Evolutionary conservation across 1,140 invertebrate genomes (phyloP).

Genomic region (Pygmarrhopalites habei): DNA sequence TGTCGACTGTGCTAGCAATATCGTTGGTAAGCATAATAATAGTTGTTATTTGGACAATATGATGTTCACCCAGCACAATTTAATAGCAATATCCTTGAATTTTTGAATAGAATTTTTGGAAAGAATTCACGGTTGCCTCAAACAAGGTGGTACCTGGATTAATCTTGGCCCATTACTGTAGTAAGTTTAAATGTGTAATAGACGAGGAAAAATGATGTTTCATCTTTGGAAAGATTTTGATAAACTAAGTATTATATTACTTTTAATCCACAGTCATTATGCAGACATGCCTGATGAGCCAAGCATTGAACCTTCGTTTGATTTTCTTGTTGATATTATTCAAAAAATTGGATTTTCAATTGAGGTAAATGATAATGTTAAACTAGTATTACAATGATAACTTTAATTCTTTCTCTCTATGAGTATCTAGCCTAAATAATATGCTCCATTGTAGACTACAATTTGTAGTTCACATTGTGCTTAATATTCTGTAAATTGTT

Average conservation of each 20-base stretch:
- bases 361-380: slow-evolving; percentile 58
- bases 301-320: slow-evolving; percentile 90
- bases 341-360: slow-evolving; percentile 77
- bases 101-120: too few species aligned
- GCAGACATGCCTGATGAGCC: slow-evolving; percentile 79
- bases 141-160: slow-evolving; percentile 78
- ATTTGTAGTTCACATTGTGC: too few species aligned
- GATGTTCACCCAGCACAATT: too few species aligned
- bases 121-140: slow-evolving; percentile 83
- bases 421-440: background rate
- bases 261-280: too few species aligned
- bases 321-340: slow-evolving; percentile 74
- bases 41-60: too few species aligned
- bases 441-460: background rate
- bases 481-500: too few species aligned
- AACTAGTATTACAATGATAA: slow-evolving; percentile 7
- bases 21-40: too few species aligned
- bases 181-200: too few species aligned
- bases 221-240: background rate
- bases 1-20: slow-evolving; percentile 94
- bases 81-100: too few species aligned
- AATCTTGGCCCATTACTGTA: slow-evolving; percentile 81
- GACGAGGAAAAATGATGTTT: background rate
- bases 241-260: slow-evolving; percentile 55
- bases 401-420: background rate